Evolutionary conservation across 2,888 invertebrate species (phyloP).

Genomic region (Itoplectis maculator): DNA sequence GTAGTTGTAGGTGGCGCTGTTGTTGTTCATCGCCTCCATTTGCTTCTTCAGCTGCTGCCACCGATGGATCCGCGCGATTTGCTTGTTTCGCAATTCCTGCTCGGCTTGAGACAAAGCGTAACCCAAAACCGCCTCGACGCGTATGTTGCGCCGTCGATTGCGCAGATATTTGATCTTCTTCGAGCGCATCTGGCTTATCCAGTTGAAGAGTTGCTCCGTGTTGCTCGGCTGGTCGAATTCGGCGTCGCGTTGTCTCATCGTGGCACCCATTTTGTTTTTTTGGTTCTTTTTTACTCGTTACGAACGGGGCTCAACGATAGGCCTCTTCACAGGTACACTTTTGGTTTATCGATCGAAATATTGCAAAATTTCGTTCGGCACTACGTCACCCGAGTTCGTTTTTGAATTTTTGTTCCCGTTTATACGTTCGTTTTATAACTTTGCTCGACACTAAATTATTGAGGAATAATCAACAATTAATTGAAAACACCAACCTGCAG

Average conservation of each 20-base stretch:
- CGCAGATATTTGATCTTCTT: conserved; percentile 87
- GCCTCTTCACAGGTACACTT: conserved; percentile 16
- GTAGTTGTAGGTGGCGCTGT: conserved; percentile 25
- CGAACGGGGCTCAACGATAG: neutral
- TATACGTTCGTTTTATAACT: conserved; percentile 44
- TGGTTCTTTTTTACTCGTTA: conserved; percentile 10
- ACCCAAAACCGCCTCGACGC: conserved; percentile 88
- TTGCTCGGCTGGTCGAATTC: conserved; percentile 74
- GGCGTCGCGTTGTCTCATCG: conserved; percentile 70
- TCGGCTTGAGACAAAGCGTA: conserved; percentile 87
- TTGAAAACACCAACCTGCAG: conserved; percentile 81
- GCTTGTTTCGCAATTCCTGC: conserved; percentile 87
- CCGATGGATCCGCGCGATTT: conserved; percentile 87
- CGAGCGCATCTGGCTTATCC: conserved; percentile 88
- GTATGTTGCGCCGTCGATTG: conserved; percentile 87
- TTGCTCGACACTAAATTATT: conserved; percentile 66
- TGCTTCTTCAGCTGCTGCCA: conserved; percentile 85
- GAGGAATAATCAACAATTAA: conserved; percentile 72
- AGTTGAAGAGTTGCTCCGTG: conserved; percentile 83
- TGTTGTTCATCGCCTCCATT: conserved; percentile 64
- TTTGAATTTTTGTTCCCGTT: conserved; percentile 40
- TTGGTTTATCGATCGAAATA: conserved; percentile 13
- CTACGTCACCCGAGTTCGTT: conserved; percentile 34
- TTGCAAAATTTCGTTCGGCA: conserved; percentile 9
- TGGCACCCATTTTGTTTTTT: conserved; percentile 71